Conservation (phyloP, 2,888 invertebrate species). For the Chirona hameri region DNA sequence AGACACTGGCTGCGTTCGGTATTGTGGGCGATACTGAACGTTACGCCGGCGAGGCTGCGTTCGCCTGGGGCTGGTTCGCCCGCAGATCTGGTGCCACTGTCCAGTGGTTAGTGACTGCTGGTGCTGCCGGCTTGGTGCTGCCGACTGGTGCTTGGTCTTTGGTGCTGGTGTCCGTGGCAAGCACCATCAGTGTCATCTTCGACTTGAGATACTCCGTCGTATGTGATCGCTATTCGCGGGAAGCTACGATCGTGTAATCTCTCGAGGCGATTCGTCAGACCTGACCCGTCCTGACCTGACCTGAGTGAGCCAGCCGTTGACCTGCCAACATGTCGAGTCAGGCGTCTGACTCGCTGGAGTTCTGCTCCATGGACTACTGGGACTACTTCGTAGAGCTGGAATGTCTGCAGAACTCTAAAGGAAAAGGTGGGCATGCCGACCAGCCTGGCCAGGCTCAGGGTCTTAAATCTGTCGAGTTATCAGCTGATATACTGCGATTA, state of each 20-base stretch:
- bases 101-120: too few species aligned
- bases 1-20: background rate
- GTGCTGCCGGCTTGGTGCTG: too few species aligned
- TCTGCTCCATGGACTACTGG: conserved; percentile 68
- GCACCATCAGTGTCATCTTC: too few species aligned
- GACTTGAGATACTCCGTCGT: too few species aligned
- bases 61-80: too few species aligned
- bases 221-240: too few species aligned
- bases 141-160: too few species aligned
- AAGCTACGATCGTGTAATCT: too few species aligned
- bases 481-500: too few species aligned
- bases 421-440: conserved; percentile 9
- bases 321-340: background rate
- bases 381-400: conserved; percentile 80
- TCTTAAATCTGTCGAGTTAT: background rate
- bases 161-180: too few species aligned
- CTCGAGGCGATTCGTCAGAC: background rate
- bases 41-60: too few species aligned
- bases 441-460: background rate
- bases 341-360: conserved; percentile 35
- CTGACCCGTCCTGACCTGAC: background rate
- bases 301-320: background rate
- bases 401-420: conserved; percentile 52
- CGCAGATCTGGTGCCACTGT: too few species aligned
- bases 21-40: background rate